These are phyloP conservation scores for Ceryle rudis DNA, from an alignment of 2,797 vertebrate species.

Conservation along the genomic window DNA sequence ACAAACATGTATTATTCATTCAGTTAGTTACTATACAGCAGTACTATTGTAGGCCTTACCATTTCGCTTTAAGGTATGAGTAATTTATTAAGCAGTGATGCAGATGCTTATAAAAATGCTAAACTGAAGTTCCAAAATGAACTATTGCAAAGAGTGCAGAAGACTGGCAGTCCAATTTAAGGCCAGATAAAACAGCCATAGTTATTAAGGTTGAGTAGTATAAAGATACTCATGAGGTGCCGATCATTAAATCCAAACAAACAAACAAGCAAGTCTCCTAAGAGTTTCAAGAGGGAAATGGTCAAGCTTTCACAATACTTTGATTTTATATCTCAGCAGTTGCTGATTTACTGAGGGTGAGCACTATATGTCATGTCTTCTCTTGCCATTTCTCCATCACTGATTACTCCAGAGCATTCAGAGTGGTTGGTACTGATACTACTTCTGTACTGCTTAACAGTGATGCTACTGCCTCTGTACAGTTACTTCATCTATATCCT, in stretches of 20 bases:
- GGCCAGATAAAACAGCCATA: background rate
- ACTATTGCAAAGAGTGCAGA: background rate
- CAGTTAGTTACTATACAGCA: background rate
- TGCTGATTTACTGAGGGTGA: background rate
- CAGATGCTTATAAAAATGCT: slow-evolving; percentile 31
- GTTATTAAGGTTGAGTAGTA: background rate
- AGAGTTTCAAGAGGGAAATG: background rate
- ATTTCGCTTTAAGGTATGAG: slow-evolving; percentile 47
- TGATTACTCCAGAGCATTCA: background rate
- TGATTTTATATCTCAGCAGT: background rate
- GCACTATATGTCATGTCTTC: background rate
- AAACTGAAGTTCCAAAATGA: background rate
- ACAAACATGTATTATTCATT: slow-evolving; percentile 51
- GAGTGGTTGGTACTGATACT: background rate
- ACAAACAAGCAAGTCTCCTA: background rate
- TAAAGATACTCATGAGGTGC: background rate
- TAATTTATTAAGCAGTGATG: slow-evolving; percentile 29
- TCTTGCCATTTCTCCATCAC: background rate
- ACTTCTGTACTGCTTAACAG: background rate
- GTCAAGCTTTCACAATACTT: background rate
- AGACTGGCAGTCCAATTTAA: background rate
- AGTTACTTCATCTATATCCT: background rate
- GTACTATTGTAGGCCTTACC: slow-evolving; percentile 2
- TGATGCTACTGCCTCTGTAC: background rate
- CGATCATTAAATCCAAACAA: background rate